Evolutionary conservation across 2,113 vertebrate genomes (phyloP), one percentile per base, ranked within the genome.

Genomic region (Epinephelus moara): DNA sequence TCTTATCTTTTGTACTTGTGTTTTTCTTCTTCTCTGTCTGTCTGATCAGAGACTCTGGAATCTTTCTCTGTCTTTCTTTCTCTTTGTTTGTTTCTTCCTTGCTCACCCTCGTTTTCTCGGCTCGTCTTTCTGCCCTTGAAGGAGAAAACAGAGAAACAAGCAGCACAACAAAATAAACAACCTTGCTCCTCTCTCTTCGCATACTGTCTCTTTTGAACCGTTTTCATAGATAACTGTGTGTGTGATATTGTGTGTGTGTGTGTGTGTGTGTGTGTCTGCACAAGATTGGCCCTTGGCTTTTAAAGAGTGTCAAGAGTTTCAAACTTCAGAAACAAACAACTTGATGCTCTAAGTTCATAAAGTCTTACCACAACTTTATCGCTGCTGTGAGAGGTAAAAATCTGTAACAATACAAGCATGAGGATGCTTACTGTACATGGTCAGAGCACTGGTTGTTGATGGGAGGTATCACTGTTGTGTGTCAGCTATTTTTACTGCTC

Each of bases 261-360:
- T 21, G 37, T 40, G 61, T 63, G 61, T 63, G 61, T 63, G 61
- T 64, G 64, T 18, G 64, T 49, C 42, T 30, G 42, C 23, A 4
- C 30, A 30, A n/a, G 17, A 1, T 68, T 59, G 61, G 18, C 56
- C 76, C 60, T 75, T 47, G 61, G 66, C 66, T 75, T 79, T 75
- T 30, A 70, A 64, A 63, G 56, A 63, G 23, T 45, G 50, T 45
- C 19, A 42, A 70, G 61, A 33, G 40, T 69, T 69, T 74, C 40
- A 69, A 70, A 55, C 69, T 81, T 74, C 45, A 64, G 21, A 81
- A 84, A 81, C 62, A 76, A 75, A 71, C 57, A 73, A 69, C 53
- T n/a, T 25, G 23, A 81, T 21, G 69, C 42, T 55, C n/a, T 0
- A 2, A 17, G 27, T 71, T 82, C 25, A 61, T 4, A 11, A 71